These are phyloP conservation scores for Drosophila mercatorum DNA, from an alignment of 2,888 invertebrate species.

Conservation along the genomic window DNA sequence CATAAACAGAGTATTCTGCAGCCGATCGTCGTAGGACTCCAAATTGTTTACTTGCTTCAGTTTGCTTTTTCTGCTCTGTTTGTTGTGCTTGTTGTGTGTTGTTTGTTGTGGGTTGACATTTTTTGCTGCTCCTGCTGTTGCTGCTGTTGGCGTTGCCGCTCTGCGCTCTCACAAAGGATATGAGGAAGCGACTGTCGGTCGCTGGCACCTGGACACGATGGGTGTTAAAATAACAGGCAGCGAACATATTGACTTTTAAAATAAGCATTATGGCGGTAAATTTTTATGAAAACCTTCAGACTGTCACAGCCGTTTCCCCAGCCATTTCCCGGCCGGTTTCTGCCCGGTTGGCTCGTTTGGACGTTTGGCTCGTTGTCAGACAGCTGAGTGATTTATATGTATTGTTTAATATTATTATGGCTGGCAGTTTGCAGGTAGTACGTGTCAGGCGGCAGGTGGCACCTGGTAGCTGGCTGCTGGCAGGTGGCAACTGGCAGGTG, in stretches of 20 bases:
- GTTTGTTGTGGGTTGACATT: slow-evolving; percentile 62
- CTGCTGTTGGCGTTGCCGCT: slow-evolving; percentile 35
- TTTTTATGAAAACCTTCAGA: slow-evolving; percentile 74
- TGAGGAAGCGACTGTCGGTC: slow-evolving; percentile 57
- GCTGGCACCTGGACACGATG: slow-evolving; percentile 76
- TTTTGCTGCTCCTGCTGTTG: slow-evolving; percentile 39
- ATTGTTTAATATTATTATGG: slow-evolving; percentile 79
- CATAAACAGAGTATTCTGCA: slow-evolving; percentile 1
- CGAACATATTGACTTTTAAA: slow-evolving; percentile 80
- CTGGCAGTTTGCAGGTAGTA: slow-evolving; percentile 63
- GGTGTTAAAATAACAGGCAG: slow-evolving; percentile 80
- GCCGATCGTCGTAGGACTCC: slow-evolving; percentile 2
- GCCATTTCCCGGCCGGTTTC: slow-evolving; percentile 17
- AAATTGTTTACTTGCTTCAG: slow-evolving; percentile 41
- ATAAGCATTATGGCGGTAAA: slow-evolving; percentile 79
- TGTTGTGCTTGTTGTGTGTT: slow-evolving; percentile 57
- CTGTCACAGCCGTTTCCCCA: slow-evolving; percentile 54
- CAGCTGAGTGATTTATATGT: slow-evolving; percentile 78
- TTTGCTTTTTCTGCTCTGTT: slow-evolving; percentile 64
- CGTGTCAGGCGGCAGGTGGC: slow-evolving; percentile 16
- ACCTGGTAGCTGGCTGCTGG: slow-evolving; percentile 10
- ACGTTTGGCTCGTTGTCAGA: slow-evolving; percentile 61
- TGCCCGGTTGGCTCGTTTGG: slow-evolving; percentile 12
- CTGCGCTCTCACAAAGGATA: slow-evolving; percentile 63
- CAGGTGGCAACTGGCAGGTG: slow-evolving; percentile 24